Percentiles rank a stretch among this genome's conserved stretches.
These are phyloP conservation scores for Asobara japonica DNA, from an alignment of 1,140 invertebrate species.

Conservation along the genomic window DNA sequence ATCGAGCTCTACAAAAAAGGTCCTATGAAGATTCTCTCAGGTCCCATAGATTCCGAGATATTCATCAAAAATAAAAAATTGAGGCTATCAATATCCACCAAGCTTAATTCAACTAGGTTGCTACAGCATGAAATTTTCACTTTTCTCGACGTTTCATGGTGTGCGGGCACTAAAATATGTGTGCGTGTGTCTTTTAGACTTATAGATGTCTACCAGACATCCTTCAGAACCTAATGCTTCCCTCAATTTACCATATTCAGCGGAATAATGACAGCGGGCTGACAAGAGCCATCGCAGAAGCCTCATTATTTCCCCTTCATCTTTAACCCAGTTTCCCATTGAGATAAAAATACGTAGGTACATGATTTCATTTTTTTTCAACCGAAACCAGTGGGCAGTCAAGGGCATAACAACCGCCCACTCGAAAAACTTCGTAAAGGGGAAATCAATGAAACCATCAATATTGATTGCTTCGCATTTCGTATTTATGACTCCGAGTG, in stretches of 20 bases:
- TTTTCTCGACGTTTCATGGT: too few relatives aligned
- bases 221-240: background rate
- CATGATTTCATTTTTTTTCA: background rate
- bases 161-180: too few relatives aligned
- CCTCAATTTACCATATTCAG: background rate
- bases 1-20: too few relatives aligned
- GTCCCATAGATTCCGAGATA: too few relatives aligned
- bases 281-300: background rate
- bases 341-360: slow-evolving; percentile 1
- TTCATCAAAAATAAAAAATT: too few relatives aligned
- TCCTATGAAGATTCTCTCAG: too few relatives aligned
- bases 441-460: background rate
- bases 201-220: too few relatives aligned
- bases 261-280: background rate
- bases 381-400: background rate
- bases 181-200: too few relatives aligned
- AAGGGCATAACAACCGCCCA: slow-evolving; percentile 1
- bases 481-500: background rate
- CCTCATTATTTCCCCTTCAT: background rate
- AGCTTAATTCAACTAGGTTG: too few relatives aligned
- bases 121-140: too few relatives aligned
- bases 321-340: background rate
- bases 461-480: background rate
- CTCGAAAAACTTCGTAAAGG: background rate
- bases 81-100: too few relatives aligned